A percentile compares a stretch with the other conserved stretches of the same genome.
phyloP scores from a whole-genome alignment of 2,113 vertebrate genomes.

The Rhynchomys soricoides region DNA sequence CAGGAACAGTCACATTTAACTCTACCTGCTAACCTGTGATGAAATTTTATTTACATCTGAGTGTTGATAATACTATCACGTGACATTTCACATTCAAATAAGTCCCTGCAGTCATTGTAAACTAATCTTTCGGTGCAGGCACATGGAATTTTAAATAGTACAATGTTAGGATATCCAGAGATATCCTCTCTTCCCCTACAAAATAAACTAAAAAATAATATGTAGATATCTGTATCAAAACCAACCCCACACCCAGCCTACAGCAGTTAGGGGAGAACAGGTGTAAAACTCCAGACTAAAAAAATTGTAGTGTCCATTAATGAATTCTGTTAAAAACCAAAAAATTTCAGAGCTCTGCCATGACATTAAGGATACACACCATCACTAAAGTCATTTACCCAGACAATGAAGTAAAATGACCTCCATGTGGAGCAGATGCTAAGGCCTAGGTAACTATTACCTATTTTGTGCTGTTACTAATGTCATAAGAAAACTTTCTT shows the following conservation, averaged over 20 bases:
- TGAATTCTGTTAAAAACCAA: background rate
- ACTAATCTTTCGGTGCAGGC: slow-evolving; percentile 22
- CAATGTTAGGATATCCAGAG: background rate
- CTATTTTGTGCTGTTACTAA: too few relatives aligned
- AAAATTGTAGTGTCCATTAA: too few relatives aligned
- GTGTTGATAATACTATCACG: background rate
- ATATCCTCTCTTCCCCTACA: background rate
- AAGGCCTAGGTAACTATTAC: too few relatives aligned
- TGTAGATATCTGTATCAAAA: background rate
- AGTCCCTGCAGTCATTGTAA: background rate
- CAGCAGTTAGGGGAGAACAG: too few relatives aligned
- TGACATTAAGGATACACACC: background rate
- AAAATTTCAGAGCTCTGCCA: background rate
- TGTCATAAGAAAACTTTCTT: too few relatives aligned
- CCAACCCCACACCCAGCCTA: background rate
- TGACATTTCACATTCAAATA: background rate
- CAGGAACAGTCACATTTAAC: background rate
- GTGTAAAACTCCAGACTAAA: background rate
- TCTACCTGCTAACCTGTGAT: background rate
- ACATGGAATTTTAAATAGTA: slow-evolving; percentile 61
- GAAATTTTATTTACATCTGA: background rate
- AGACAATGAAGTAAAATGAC: background rate
- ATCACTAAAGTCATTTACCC: background rate
- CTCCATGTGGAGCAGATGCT: background rate
- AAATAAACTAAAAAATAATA: background rate